These are phyloP conservation scores for zebrafish (Danio rerio) DNA, from an alignment of 2,113 vertebrate genomes.

Conservation along the genomic window GRCz12tu NC_133182.1:73852501-73853000, in stretches of 20 bases:
- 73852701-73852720: slow-evolving; percentile 81
- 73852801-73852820: slow-evolving; percentile 85
- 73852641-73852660: neutral
- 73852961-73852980: slow-evolving; percentile 66
- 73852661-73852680: slow-evolving; percentile 50
- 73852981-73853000: slow-evolving; percentile 77
- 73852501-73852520: slow-evolving; percentile 59
- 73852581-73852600: slow-evolving; percentile 45
- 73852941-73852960: slow-evolving; percentile 80
- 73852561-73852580: slow-evolving; percentile 21
- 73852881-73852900: slow-evolving; percentile 75
- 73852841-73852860: slow-evolving; percentile 20
- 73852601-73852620: slow-evolving; percentile 34
- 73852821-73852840: slow-evolving; percentile 67
- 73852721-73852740: slow-evolving; percentile 85
- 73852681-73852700: slow-evolving; percentile 75
- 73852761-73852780: slow-evolving; percentile 83
- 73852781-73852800: slow-evolving; percentile 83
- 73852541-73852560: slow-evolving; percentile 46
- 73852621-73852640: slow-evolving; percentile 42
- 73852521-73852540: slow-evolving; percentile 7
- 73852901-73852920: slow-evolving; percentile 75
- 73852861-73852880: slow-evolving; percentile 79
- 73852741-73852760: slow-evolving; percentile 85
- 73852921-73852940: slow-evolving; percentile 75